Conservation (phyloP, 2,797 vertebrate species). For the Sternotherus odoratus region DNA sequence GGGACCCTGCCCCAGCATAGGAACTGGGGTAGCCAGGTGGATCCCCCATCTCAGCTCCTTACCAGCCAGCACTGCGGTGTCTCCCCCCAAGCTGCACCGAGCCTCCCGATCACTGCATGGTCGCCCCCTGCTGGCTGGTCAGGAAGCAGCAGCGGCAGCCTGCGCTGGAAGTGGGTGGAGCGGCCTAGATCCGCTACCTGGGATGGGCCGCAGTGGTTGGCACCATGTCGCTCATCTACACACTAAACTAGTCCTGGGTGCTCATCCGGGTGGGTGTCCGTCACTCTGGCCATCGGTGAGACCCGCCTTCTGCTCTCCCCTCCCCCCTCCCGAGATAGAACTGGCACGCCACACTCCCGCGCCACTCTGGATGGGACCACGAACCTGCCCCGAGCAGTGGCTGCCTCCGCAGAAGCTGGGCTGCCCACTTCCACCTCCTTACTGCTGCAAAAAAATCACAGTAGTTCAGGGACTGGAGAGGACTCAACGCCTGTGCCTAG, state of each 20-base stretch:
- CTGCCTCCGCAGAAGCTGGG: background rate
- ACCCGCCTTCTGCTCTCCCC: background rate
- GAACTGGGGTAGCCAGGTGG: background rate
- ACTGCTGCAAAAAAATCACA: background rate
- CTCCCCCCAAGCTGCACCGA: background rate
- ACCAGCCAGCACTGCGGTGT: background rate
- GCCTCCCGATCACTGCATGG: too few relatives aligned
- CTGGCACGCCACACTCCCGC: too few relatives aligned
- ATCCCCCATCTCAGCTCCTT: background rate
- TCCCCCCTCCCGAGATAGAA: background rate
- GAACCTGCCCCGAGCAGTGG: too few relatives aligned
- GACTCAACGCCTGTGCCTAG: background rate
- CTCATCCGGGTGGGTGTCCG: background rate
- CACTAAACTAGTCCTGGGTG: background rate
- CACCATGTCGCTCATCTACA: background rate
- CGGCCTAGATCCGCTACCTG: too few relatives aligned
- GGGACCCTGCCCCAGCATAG: too few relatives aligned
- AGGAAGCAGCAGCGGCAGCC: too few relatives aligned
- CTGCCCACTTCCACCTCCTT: background rate
- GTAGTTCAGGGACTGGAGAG: background rate
- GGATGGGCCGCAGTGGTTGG: background rate
- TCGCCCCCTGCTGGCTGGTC: too few relatives aligned
- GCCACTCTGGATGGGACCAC: background rate
- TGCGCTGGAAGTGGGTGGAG: too few relatives aligned
- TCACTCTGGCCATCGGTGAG: background rate